Evolutionary conservation across 1,140 invertebrate species (phyloP).

Genomic region (Coelopa frigida): DNA sequence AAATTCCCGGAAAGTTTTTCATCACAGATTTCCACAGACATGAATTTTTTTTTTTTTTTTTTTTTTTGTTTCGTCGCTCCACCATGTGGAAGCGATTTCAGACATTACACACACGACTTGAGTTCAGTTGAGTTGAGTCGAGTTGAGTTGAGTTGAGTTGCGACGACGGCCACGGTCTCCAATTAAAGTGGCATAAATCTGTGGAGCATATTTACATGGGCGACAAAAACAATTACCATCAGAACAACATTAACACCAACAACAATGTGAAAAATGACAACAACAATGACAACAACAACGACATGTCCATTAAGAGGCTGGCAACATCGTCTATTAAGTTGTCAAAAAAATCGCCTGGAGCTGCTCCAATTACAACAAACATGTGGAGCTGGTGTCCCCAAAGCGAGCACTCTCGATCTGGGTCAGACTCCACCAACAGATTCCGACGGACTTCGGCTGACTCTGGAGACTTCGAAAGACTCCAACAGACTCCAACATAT

Average conservation of each 20-base stretch:
- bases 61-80: conserved; percentile 5
- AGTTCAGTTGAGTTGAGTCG: conserved; percentile 6
- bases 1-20: conserved; percentile 31
- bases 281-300: no score
- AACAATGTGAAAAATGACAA: no score
- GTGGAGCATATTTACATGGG: conserved; percentile 8
- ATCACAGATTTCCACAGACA: conserved; percentile 30
- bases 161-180: not conserved
- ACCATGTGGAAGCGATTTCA: conserved; percentile 38
- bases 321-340: not conserved
- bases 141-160: conserved; percentile 7
- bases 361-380: not conserved
- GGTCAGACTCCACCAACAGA: no score
- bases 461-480: no score
- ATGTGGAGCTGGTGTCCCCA: not conserved
- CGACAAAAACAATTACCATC: not conserved
- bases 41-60: conserved; percentile 10
- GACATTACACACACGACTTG: conserved; percentile 42
- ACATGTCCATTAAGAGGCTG: no score
- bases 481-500: no score
- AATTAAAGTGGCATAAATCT: conserved; percentile 4
- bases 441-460: no score
- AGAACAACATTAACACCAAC: no score
- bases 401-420: not conserved
- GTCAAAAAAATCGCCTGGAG: not conserved